Evolutionary conservation across 2,888 invertebrate genomes (phyloP).

Genomic region (Rhagonycha fulva): DNA sequence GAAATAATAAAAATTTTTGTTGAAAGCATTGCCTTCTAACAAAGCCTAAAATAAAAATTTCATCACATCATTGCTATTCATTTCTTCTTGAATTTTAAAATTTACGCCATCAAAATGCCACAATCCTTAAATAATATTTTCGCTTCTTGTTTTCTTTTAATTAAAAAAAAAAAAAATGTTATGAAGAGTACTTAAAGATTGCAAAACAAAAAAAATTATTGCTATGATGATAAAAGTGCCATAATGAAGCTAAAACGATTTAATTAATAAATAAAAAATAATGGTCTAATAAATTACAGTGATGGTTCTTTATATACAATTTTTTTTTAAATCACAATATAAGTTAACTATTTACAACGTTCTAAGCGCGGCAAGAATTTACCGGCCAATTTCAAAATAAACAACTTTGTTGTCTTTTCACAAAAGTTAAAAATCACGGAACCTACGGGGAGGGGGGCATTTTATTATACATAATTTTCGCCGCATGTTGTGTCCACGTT

Average conservation of each 20-base stretch:
- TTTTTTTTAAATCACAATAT: neutral
- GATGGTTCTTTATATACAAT: neutral
- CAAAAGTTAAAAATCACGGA: neutral
- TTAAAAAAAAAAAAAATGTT: too few species aligned
- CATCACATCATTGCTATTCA: neutral
- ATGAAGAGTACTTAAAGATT: neutral
- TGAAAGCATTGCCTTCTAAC: neutral
- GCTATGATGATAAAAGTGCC: neutral
- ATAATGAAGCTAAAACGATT: neutral
- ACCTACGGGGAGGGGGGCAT: neutral
- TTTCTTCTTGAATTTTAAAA: neutral
- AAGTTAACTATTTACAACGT: neutral
- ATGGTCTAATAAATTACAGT: neutral
- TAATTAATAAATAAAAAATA: neutral
- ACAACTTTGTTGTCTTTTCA: neutral
- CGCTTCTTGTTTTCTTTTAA: too few species aligned
- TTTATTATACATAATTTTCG: conserved; percentile 38
- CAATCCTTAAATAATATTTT: too few species aligned
- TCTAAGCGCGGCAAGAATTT: neutral
- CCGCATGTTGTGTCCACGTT: conserved; percentile 32
- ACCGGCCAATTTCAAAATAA: neutral
- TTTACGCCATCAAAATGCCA: too few species aligned
- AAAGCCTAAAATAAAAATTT: neutral
- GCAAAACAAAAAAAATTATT: neutral
- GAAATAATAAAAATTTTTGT: neutral